Conservation (phyloP, 2,888 invertebrate species). For the Epiblema foenella region DNA sequence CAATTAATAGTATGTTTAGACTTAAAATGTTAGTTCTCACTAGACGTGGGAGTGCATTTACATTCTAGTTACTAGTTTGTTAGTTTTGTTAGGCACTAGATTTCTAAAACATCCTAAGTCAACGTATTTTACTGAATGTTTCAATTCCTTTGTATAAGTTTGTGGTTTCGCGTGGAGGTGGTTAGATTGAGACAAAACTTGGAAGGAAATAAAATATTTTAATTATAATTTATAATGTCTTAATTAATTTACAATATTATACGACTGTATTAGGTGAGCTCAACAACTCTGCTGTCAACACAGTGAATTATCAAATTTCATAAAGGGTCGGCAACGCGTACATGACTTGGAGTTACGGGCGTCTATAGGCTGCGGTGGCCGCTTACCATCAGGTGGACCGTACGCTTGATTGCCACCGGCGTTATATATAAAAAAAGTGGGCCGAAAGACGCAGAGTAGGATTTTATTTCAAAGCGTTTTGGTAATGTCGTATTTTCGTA, state of each 20-base stretch:
- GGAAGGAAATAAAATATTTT: constrained; percentile 29
- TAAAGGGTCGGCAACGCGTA: too few relatives aligned
- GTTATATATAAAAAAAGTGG: too few relatives aligned
- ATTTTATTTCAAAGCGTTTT: background rate
- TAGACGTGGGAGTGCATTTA: constrained; percentile 39
- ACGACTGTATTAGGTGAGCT: background rate
- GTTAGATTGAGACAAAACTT: constrained; percentile 34
- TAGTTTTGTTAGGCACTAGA: constrained; percentile 42
- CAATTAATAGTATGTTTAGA: constrained; percentile 31
- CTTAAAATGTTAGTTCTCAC: constrained; percentile 21
- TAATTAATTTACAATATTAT: constrained; percentile 1
- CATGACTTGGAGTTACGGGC: too few relatives aligned
- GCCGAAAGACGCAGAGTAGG: background rate
- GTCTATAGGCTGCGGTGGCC: too few relatives aligned
- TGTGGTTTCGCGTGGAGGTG: constrained; percentile 9
- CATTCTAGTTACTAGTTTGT: constrained; percentile 39
- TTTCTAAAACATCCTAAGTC: constrained; percentile 25
- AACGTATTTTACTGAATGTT: background rate
- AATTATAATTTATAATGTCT: constrained; percentile 26
- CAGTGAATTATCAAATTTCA: too few relatives aligned
- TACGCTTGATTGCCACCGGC: too few relatives aligned
- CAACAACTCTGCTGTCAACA: too few relatives aligned
- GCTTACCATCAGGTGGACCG: too few relatives aligned
- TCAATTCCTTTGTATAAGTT: constrained; percentile 1
- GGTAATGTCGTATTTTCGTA: background rate